A percentile compares a stretch with the other conserved stretches of the same genome.
These are phyloP conservation scores for Semotilus atromaculatus DNA, from an alignment of 2,797 vertebrate genomes.

Conservation along the genomic window DNA sequence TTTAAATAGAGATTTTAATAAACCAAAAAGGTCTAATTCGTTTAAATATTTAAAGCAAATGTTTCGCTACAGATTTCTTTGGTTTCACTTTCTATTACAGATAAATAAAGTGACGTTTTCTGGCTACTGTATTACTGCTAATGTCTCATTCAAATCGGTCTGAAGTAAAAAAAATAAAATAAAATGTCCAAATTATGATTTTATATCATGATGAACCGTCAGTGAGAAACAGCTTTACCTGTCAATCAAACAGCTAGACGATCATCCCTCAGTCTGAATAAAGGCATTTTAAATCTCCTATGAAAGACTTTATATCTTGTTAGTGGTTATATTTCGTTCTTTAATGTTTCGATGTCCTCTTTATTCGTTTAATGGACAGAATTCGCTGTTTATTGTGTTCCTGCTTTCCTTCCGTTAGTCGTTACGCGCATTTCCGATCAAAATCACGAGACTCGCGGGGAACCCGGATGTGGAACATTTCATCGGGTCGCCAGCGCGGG, in stretches of 20 bases:
- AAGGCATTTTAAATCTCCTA: not conserved
- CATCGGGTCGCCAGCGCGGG: not conserved
- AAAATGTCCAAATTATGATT: not conserved
- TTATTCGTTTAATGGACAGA: not conserved
- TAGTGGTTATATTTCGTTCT: not conserved
- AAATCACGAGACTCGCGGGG: slow-evolving; percentile 14
- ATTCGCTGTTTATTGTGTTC: not conserved
- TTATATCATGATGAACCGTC: not conserved
- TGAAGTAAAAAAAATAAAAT: not conserved
- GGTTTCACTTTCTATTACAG: slow-evolving; percentile 8
- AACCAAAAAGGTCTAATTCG: not conserved
- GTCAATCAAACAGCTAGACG: slow-evolving; percentile 20
- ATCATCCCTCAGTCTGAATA: not conserved
- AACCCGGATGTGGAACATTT: slow-evolving; percentile 11
- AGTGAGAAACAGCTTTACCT: slow-evolving; percentile 6
- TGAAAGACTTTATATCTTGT: not conserved
- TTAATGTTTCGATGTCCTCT: not conserved
- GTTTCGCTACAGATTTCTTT: not conserved
- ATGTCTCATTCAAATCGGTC: not conserved
- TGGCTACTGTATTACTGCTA: not conserved
- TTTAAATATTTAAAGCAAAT: not conserved
- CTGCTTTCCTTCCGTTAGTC: not conserved
- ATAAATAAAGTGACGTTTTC: not conserved
- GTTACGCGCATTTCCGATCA: not conserved
- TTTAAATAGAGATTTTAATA: not conserved